Conservation (phyloP, 92 coral and sea anemone genomes). For the Muricea muricata region DNA sequence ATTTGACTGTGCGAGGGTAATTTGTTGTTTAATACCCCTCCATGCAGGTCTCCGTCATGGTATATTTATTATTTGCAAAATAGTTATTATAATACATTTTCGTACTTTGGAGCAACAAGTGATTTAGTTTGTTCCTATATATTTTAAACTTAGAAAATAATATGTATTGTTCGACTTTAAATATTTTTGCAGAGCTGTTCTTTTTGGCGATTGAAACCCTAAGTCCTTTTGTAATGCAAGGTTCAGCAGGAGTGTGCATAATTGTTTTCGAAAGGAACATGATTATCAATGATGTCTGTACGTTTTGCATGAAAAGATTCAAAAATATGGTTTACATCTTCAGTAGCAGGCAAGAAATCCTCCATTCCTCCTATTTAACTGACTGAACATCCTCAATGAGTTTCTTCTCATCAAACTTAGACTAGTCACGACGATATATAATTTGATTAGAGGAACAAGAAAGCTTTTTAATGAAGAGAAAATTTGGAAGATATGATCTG, state of each 20-base stretch:
- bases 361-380: conserved; percentile 18
- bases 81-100: conserved; percentile 25
- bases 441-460: neutral
- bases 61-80: conserved; percentile 2
- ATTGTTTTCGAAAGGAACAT: neutral
- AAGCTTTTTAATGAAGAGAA: neutral
- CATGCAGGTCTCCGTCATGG: conserved; percentile 20
- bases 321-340: conserved; percentile 2
- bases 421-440: conserved; percentile 18
- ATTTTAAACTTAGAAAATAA: no score
- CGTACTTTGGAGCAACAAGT: conserved; percentile 10
- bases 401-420: neutral
- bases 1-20: conserved; percentile 15
- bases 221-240: conserved; percentile 42
- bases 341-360: neutral
- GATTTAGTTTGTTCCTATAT: no score
- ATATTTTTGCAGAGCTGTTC: no score
- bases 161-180: no score
- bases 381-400: conserved; percentile 22
- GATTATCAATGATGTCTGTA: neutral
- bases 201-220: conserved; percentile 18
- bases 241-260: conserved; percentile 1
- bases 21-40: conserved; percentile 26
- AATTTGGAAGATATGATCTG: conserved; percentile 20
- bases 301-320: neutral